Percentiles rank a stretch among this genome's conserved stretches.
Evolutionary conservation across 1,140 invertebrate genomes (phyloP).

Genomic region (Whitmania pigra): DNA sequence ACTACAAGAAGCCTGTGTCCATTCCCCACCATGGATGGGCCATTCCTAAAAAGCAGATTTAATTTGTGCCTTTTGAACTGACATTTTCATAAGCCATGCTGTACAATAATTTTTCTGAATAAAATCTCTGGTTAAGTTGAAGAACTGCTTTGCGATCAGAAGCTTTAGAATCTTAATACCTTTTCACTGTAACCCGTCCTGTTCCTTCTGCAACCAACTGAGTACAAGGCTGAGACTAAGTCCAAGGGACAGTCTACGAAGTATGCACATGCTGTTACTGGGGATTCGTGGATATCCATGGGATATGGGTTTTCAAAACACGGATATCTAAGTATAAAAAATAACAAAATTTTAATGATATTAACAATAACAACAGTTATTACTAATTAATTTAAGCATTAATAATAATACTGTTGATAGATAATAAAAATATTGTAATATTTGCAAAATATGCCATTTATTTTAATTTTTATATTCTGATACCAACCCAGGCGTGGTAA

Average conservation of each 20-base stretch:
- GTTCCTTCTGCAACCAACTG: conserved; percentile 61
- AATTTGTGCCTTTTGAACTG: not conserved
- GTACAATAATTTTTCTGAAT: too few species aligned
- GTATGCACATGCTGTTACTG: conserved; percentile 88
- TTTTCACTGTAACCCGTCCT: conserved; percentile 77
- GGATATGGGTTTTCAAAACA: conserved; percentile 98
- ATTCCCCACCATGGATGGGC: conserved; percentile 84
- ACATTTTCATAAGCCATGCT: not conserved
- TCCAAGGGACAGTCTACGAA: conserved; percentile 93
- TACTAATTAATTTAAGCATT: not conserved
- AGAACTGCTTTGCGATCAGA: not conserved
- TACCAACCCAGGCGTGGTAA: conserved; percentile 63
- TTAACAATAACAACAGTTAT: not conserved
- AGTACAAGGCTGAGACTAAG: conserved; percentile 83
- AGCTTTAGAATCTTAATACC: conserved; percentile 34
- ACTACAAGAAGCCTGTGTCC: conserved; percentile 79
- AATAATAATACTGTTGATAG: not conserved
- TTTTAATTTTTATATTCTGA: not conserved
- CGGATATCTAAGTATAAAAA: conserved; percentile 55
- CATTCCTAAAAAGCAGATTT: conserved; percentile 46
- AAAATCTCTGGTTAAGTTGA: too few species aligned
- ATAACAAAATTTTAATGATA: not conserved
- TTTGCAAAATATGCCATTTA: not conserved
- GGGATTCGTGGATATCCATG: conserved; percentile 95
- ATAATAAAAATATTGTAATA: not conserved